Conservation (phyloP, 2,888 invertebrate species). For the Lapara coniferarum region DNA sequence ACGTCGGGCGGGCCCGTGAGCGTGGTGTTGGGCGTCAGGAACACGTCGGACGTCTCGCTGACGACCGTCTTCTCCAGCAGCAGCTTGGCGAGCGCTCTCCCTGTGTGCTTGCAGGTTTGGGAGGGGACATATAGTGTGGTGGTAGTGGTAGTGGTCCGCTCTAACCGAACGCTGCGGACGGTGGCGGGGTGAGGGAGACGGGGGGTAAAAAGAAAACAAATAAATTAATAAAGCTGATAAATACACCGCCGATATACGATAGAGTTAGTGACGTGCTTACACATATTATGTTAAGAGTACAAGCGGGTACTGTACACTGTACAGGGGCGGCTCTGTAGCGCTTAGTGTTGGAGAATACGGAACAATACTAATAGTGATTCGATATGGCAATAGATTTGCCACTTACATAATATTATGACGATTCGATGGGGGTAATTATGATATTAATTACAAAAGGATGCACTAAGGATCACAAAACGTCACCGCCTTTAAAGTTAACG, state of each 20-base stretch:
- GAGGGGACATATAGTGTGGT: constrained; percentile 54
- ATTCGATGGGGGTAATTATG: too few relatives aligned
- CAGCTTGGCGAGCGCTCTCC: constrained; percentile 59
- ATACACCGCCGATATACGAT: constrained; percentile 40
- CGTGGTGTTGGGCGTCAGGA: constrained; percentile 68
- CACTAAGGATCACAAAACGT: too few relatives aligned
- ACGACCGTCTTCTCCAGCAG: constrained; percentile 56
- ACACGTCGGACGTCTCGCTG: constrained; percentile 61
- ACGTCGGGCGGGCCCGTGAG: constrained; percentile 67
- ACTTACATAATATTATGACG: too few relatives aligned
- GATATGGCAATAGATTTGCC: too few relatives aligned
- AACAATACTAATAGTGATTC: too few relatives aligned
- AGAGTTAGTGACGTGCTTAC: constrained; percentile 64
- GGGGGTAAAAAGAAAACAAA: constrained; percentile 51
- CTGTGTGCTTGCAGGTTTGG: constrained; percentile 52
- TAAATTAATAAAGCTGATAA: constrained; percentile 62
- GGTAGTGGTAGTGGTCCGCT: constrained; percentile 56
- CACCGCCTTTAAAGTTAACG: too few relatives aligned
- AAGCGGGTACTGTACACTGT: constrained; percentile 37
- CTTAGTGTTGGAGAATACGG: too few relatives aligned
- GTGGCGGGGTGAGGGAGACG: constrained; percentile 39
- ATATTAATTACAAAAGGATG: too few relatives aligned
- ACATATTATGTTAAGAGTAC: constrained; percentile 32
- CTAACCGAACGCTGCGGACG: constrained; percentile 58
- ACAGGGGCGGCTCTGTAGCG: constrained; percentile 36